Conservation (phyloP, 2,888 invertebrate species). For the Tubiluchus corallicola region DNA sequence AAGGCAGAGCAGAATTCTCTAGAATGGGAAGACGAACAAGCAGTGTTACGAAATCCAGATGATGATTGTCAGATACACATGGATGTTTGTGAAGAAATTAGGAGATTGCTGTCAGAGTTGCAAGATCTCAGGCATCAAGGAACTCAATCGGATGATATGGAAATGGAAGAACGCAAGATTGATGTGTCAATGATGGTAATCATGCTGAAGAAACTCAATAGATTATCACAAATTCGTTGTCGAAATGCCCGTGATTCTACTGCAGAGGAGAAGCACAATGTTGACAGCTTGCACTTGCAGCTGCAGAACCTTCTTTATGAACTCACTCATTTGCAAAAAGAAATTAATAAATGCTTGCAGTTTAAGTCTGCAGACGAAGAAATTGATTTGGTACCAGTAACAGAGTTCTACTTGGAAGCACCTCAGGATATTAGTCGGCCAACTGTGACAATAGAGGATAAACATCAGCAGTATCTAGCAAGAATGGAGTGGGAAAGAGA, state of each 20-base stretch:
- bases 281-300: constrained; percentile 71
- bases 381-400: constrained; percentile 62
- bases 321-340: constrained; percentile 75
- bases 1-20: background rate
- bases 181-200: constrained; percentile 57
- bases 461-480: constrained; percentile 61
- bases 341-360: constrained; percentile 81
- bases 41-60: background rate
- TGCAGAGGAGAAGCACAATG: constrained; percentile 54
- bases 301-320: constrained; percentile 85
- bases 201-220: constrained; percentile 69
- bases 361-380: constrained; percentile 91
- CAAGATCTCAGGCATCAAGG: background rate
- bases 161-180: constrained; percentile 40
- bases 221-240: constrained; percentile 69
- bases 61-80: background rate
- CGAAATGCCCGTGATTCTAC: constrained; percentile 61
- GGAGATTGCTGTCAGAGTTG: background rate
- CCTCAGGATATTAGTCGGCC: constrained; percentile 46
- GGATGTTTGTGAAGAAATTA: background rate
- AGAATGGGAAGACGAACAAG: background rate
- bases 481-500: constrained; percentile 77
- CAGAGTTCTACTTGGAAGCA: constrained; percentile 63
- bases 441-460: constrained; percentile 44
- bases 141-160: too few species aligned